Base-by-base conservation (phyloP, 1,140 invertebrate genomes). In the Ceratina japonica region DNA sequence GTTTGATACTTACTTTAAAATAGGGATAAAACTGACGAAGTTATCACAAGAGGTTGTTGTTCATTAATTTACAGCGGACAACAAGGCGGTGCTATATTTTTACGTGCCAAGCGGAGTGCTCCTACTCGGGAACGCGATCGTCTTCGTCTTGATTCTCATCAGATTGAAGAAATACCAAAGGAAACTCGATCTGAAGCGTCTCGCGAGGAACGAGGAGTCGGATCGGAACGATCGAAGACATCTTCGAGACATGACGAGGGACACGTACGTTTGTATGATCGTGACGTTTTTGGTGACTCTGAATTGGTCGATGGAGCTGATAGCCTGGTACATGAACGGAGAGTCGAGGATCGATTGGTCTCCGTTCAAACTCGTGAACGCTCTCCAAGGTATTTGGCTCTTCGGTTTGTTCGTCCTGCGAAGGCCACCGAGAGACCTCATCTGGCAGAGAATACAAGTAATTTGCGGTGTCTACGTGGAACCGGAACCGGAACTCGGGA, bases 101-200 rank as follows among this genome's bases (percentile, higher is more conserved):
- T 95, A 95, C 86, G 93, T 93, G 2, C 94, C 94, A 0, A 91
- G 95, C 5, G 94, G 94, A 0, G 75, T 94, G 10, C 92, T 95
- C 8, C 88, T 94, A 0, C 59, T 93, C 3, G 89, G 83, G 18
- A 95, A 95, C 75, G 89, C 93, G 78, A 72, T 93, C 0, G 90
- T 95, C 54, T 95, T 94, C 84, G 56, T 92, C 2, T 82, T 94
- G 78, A 95, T 94, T 0, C 92, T 90, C n/a, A 24, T 89, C 4
- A 88, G 86, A 0, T 88, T 93, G 56, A 86, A 84, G 0, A 85
- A 81, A 1, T 91, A 91, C 44, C 92, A 93, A 59, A 83, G 83
- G 5, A 86, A 90, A 10, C 68, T 92, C 2, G 90, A 91, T n/a
- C 72, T 91, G 0, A 87, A 89, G 59, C 80, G 88, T 31, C 52